Percentiles rank a stretch among this genome's conserved stretches.
phyloP scores from a whole-genome alignment of 2,113 vertebrate species.

The Sorex araneus region DNA sequence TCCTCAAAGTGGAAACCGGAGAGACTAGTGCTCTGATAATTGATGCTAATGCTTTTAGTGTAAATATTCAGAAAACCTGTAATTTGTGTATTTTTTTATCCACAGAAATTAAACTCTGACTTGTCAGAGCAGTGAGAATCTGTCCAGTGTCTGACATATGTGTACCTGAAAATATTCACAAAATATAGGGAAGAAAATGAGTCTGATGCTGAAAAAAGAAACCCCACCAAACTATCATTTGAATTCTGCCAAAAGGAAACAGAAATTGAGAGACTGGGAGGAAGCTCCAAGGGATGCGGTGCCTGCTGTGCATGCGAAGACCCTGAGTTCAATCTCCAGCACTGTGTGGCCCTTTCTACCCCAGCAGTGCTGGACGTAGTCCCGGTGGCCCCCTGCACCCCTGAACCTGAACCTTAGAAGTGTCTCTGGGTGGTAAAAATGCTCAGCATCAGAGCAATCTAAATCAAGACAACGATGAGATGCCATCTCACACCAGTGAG shows the following conservation, averaged over 20 bases:
- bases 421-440: no score
- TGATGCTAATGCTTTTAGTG: not conserved
- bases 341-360: no score
- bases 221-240: not conserved
- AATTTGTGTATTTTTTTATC: not conserved
- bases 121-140: not conserved
- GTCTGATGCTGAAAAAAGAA: not conserved
- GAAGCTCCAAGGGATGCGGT: no score
- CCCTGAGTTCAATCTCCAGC: no score
- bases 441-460: no score
- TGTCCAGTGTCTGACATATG: not conserved
- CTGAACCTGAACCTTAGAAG: no score
- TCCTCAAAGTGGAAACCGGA: not conserved
- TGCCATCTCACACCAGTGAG: no score
- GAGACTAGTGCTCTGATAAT: conserved; percentile 12
- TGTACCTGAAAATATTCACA: conserved; percentile 5
- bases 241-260: conserved; percentile 38
- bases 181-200: conserved; percentile 39
- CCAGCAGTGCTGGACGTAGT: no score
- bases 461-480: no score
- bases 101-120: conserved; percentile 30
- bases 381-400: no score
- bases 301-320: no score
- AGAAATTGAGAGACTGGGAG: not conserved
- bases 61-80: not conserved